Percentiles rank a stretch among this genome's conserved stretches.
phyloP scores from a whole-genome alignment of 2,888 invertebrate genomes.

The Cheilosia urbana region DNA sequence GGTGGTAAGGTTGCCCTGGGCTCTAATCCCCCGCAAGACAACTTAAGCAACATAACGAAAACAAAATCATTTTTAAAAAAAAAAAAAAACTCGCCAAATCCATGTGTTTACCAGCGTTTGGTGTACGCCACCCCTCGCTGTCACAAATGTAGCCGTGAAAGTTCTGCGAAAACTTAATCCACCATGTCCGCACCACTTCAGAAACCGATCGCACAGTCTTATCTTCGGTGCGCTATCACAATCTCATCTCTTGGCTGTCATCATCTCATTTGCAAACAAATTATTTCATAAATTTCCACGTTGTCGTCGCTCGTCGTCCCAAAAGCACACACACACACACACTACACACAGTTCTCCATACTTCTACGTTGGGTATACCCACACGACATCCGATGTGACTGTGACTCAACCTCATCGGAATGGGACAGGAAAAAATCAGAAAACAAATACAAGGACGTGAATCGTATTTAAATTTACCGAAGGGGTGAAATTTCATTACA shows the following conservation, averaged over 20 bases:
- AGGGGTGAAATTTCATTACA: conserved; percentile 70
- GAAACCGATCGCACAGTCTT: conserved; percentile 34
- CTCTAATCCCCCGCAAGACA: no score
- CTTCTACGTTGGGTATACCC: no score
- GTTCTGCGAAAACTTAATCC: conserved; percentile 22
- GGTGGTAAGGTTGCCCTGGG: background rate
- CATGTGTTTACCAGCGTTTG: background rate
- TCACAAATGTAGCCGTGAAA: background rate
- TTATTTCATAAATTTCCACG: conserved; percentile 67
- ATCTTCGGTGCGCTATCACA: conserved; percentile 51
- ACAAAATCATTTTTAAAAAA: background rate
- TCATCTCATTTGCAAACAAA: conserved; percentile 73
- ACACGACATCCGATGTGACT: background rate
- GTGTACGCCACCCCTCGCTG: no score
- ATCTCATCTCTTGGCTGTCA: conserved; percentile 59
- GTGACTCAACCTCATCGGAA: conserved; percentile 28
- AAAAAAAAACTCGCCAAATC: background rate
- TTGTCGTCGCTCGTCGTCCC: conserved; percentile 39
- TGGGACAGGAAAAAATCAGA: conserved; percentile 28
- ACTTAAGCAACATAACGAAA: no score
- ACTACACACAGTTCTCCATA: background rate
- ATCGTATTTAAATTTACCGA: conserved; percentile 38
- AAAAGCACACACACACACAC: conserved; percentile 23
- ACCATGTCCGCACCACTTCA: conserved; percentile 14
- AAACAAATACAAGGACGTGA: conserved; percentile 47